Evolutionary conservation across 2,797 vertebrate genomes (phyloP).

Genomic region (Gallinago nigripennis): DNA sequence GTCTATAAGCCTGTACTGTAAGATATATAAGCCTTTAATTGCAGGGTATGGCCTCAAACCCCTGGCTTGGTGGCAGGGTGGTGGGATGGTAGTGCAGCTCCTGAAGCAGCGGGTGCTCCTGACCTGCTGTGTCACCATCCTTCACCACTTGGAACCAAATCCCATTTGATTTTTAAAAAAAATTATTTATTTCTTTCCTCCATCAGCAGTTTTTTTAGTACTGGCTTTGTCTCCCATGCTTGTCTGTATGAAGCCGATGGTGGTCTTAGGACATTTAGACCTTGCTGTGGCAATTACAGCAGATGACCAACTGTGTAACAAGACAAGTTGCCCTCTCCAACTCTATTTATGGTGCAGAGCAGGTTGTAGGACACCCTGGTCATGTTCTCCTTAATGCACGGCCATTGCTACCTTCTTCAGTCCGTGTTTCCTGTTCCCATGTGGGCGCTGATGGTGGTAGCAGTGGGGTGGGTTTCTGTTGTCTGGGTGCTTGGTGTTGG

Average conservation of each 20-base stretch:
- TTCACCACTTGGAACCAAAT: not conserved
- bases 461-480: not conserved
- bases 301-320: rapidly evolving
- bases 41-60: not conserved
- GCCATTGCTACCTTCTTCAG: not conserved
- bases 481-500: not conserved
- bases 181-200: not conserved
- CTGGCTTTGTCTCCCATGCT: not conserved
- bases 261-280: not conserved
- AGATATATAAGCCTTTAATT: not conserved
- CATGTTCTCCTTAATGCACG: rapidly evolving
- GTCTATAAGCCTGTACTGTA: rapidly evolving
- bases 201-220: rapidly evolving
- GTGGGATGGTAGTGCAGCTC: not conserved
- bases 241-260: rapidly evolving
- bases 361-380: not conserved
- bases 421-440: rapidly evolving
- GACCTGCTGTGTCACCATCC: rapidly evolving
- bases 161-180: rapidly evolving
- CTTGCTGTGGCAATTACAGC: not conserved
- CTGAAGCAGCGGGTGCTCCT: rapidly evolving
- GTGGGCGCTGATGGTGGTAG: rapidly evolving
- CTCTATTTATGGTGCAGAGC: too few species aligned
- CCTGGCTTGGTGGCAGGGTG: rapidly evolving
- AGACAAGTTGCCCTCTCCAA: not conserved